Percentiles rank a stretch among this genome's conserved stretches.
Conservation (phyloP, 23 tunicate genomes). For the Diplosoma virens region DNA sequence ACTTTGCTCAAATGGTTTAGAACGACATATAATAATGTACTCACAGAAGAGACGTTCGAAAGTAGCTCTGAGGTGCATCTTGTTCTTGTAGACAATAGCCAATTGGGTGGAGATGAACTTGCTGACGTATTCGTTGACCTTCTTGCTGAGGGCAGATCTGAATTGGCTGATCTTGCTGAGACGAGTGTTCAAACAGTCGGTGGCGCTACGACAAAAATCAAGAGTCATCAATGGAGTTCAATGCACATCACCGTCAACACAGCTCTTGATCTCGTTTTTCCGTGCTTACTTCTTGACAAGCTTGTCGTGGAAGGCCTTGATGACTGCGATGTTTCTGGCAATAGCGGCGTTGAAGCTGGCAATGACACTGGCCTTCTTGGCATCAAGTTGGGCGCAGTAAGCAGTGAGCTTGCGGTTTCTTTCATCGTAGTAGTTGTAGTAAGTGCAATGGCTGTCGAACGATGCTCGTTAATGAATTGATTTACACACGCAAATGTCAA, state of each 20-base stretch:
- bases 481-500: too few species aligned
- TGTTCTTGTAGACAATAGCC: conserved; percentile 23
- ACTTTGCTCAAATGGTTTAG: too few species aligned
- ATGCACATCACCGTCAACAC: not conserved
- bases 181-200: conserved; percentile 44
- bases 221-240: not conserved
- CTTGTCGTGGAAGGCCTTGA: conserved; percentile 26
- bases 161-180: conserved; percentile 44
- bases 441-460: not conserved
- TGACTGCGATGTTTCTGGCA: conserved; percentile 6
- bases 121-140: conserved; percentile 35
- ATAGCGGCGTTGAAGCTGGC: conserved; percentile 27
- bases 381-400: conserved; percentile 28
- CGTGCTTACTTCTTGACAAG: conserved; percentile 34
- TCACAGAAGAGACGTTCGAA: conserved; percentile 37
- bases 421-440: conserved; percentile 13
- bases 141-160: conserved; percentile 21
- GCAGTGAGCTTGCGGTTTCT: conserved; percentile 22
- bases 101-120: conserved; percentile 18
- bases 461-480: not conserved
- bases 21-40: too few species aligned
- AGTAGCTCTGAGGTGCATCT: not conserved
- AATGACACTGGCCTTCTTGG: not conserved
- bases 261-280: not conserved
- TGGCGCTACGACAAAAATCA: conserved; percentile 8